A percentile compares a stretch with the other conserved stretches of the same genome.
These are phyloP conservation scores for Ammodytes marinus DNA, from an alignment of 2,113 vertebrate genomes.

Conservation along the genomic window DNA sequence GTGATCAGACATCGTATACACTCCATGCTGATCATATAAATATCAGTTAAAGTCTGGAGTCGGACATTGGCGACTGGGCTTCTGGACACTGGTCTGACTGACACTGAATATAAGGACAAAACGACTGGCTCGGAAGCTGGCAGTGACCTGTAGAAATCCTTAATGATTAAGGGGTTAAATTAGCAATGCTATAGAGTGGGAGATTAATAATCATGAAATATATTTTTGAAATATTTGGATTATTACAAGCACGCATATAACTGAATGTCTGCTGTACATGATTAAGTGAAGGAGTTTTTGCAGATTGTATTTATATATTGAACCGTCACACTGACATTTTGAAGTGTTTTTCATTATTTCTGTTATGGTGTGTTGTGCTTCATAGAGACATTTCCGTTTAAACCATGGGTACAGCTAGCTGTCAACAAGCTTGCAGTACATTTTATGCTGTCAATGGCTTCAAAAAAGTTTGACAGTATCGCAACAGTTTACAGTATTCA, in stretches of 20 bases:
- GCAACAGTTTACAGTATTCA: constrained; percentile 38
- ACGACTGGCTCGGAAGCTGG: constrained; percentile 60
- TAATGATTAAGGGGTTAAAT: constrained; percentile 47
- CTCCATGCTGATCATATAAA: neutral
- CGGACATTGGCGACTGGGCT: constrained; percentile 20
- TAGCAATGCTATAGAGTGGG: constrained; percentile 20
- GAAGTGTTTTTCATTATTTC: constrained; percentile 1
- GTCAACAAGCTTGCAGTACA: neutral
- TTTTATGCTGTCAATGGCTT: neutral
- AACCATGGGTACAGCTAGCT: neutral
- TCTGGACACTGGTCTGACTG: constrained; percentile 7
- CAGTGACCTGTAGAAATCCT: constrained; percentile 59
- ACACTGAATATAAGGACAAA: constrained; percentile 7
- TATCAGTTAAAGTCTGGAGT: neutral
- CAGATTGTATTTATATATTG: constrained; percentile 81
- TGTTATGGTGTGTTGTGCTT: neutral
- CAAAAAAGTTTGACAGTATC: neutral
- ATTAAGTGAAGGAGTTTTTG: constrained; percentile 42
- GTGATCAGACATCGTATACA: neutral
- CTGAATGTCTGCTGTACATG: constrained; percentile 22
- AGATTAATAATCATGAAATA: constrained; percentile 16
- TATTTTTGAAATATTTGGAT: constrained; percentile 38
- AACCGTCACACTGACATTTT: constrained; percentile 42
- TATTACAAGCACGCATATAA: constrained; percentile 6
- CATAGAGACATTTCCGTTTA: constrained; percentile 32